Percentiles rank a stretch among this genome's conserved stretches.
Evolutionary conservation across 2,113 vertebrate species (phyloP).

Genomic region (Microtus montanus): DNA sequence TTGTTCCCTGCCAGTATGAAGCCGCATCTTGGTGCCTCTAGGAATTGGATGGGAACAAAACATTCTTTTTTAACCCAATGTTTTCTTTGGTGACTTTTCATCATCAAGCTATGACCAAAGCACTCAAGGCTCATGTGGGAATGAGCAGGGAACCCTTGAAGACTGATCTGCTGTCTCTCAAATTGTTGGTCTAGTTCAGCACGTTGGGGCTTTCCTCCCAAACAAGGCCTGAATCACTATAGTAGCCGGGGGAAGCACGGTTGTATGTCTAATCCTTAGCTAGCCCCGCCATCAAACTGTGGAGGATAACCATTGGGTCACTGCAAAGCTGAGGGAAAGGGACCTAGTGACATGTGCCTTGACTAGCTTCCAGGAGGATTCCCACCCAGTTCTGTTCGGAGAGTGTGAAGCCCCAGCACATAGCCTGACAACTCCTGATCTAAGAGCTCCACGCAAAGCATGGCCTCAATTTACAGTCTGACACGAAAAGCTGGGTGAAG

Average conservation of each 20-base stretch:
- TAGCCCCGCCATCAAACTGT: background rate
- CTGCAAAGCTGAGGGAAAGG: background rate
- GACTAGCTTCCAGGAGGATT: background rate
- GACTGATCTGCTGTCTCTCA: constrained; percentile 45
- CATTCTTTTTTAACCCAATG: background rate
- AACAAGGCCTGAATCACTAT: background rate
- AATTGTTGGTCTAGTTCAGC: background rate
- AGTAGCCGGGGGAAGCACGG: background rate
- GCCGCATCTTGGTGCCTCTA: background rate
- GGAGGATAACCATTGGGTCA: rapidly evolving
- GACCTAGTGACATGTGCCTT: rapidly evolving
- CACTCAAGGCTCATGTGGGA: background rate
- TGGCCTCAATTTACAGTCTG: background rate
- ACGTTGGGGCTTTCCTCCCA: background rate
- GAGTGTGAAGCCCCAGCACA: background rate
- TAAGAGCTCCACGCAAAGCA: background rate
- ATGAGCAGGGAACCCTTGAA: background rate
- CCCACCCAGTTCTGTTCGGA: background rate
- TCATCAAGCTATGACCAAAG: background rate
- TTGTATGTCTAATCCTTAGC: background rate
- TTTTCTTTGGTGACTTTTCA: background rate
- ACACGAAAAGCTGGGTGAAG: background rate
- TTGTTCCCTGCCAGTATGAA: background rate
- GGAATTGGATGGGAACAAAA: constrained; percentile 52
- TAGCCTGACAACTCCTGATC: background rate